phyloP scores from a whole-genome alignment of 92 coral and sea anemone genomes.

The Porites rus region DNA sequence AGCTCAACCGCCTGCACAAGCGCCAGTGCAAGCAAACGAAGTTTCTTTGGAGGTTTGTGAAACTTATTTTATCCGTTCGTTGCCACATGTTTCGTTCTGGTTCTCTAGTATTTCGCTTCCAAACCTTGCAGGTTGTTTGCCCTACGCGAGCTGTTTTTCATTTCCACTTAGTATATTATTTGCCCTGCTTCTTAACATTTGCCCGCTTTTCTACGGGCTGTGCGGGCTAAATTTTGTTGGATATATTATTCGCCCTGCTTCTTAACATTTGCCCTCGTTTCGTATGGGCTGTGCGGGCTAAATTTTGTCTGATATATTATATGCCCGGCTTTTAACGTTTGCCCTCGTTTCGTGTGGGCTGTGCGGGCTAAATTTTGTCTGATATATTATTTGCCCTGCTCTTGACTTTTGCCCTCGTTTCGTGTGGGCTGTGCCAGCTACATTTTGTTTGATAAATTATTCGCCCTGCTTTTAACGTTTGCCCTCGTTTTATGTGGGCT shows the following conservation, averaged over 20 bases:
- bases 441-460: neutral
- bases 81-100: conserved; percentile 13
- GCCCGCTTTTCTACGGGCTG: neutral
- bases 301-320: too few relatives aligned
- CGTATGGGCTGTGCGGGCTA: too few relatives aligned
- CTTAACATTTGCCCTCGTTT: too few relatives aligned
- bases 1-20: conserved; percentile 1
- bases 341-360: too few relatives aligned
- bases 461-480: neutral
- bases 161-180: neutral
- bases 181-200: conserved; percentile 2
- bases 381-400: neutral
- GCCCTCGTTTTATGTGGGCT: neutral
- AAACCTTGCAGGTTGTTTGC: neutral
- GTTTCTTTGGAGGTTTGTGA: conserved; percentile 16
- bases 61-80: neutral
- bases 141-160: neutral
- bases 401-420: conserved; percentile 6
- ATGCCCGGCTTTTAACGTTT: too few relatives aligned
- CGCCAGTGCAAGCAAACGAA: neutral
- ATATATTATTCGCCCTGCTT: neutral
- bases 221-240: neutral
- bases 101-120: conserved; percentile 4
- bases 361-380: too few relatives aligned
- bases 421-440: conserved; percentile 3